Evolutionary conservation across 2,797 vertebrate genomes (phyloP), one percentile per base, ranked within the genome.

Genomic region (Apodemus agrarius): DNA sequence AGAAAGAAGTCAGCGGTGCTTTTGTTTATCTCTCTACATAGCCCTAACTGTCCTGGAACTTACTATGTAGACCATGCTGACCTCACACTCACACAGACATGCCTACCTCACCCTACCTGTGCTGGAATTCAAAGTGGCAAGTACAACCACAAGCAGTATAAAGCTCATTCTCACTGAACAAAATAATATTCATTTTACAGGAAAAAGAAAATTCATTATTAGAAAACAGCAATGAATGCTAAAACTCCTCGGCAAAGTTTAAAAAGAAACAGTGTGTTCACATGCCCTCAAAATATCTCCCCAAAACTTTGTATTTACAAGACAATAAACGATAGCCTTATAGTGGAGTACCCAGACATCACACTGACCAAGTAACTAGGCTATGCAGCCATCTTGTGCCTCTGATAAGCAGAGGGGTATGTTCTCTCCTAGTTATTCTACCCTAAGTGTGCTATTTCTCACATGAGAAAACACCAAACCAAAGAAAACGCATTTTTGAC

Each of bases 221-320:
- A 90, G 46, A n/a, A 92, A 49, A 85, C 31, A 96, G 14, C 46
- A 96, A 79, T n/a, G 37, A 97, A 92, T 92, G 17, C n/a, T 95
- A 93, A 95, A 96, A 88, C 88, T 88, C 78, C 59, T 52, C 21
- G 69, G 65, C 59, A 31, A 81, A 93, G 37, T 59, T 94, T 96
- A 81, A 95, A 93, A 67, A 93, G 61, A 61, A 75, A 93, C 19
- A 81, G 46, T 16, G 19, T 96, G 67, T 54, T 14, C 81, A 31
- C 29, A 80, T 69, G 17, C 1, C 21, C 82, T 90, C 74, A 90
- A 97, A 95, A 57, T 95, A 97, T 80, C 40, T 94, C 34, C 84
- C 37, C 24, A 80, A 93, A 95, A 92, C 8, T 91, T 89, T 82
- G 67, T 91, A 95, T 88, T 96, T 94, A 90, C 52, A 59, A 72